Conservation (phyloP, 2,113 vertebrate species). For the Sminthopsis crassicaudata region DNA sequence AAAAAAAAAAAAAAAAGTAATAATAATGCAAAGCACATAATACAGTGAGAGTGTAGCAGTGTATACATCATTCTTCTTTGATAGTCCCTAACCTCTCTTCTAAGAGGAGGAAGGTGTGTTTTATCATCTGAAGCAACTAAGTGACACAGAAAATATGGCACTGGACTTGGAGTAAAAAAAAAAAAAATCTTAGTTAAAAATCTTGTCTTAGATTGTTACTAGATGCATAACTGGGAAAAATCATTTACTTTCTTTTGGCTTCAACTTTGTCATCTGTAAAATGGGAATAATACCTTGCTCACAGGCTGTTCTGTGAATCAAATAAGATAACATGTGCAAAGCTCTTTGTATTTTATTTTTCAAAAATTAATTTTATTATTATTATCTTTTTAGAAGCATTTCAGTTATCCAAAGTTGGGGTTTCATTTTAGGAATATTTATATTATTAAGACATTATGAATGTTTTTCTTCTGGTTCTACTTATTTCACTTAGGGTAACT, state of each 20-base stretch:
- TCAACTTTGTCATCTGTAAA: not conserved
- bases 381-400: not conserved
- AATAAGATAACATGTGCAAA: not conserved
- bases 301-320: not conserved
- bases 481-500: not conserved
- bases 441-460: not conserved
- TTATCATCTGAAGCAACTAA: not conserved
- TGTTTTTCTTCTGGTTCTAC: not conserved
- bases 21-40: not conserved
- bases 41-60: not conserved
- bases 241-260: not conserved
- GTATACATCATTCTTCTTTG: not conserved
- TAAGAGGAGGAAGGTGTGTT: not conserved
- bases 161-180: not conserved
- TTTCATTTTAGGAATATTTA: not conserved
- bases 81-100: not conserved
- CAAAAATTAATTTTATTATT: not conserved
- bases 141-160: not conserved
- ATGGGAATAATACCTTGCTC: not conserved
- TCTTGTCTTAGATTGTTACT: not conserved
- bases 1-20: too few species aligned
- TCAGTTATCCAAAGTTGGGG: not conserved
- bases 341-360: not conserved
- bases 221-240: not conserved
- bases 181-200: not conserved